Evolutionary conservation across 1,140 invertebrate genomes (phyloP), one percentile per base, ranked within the genome.

Genomic region (Diorhabda sublineata): DNA sequence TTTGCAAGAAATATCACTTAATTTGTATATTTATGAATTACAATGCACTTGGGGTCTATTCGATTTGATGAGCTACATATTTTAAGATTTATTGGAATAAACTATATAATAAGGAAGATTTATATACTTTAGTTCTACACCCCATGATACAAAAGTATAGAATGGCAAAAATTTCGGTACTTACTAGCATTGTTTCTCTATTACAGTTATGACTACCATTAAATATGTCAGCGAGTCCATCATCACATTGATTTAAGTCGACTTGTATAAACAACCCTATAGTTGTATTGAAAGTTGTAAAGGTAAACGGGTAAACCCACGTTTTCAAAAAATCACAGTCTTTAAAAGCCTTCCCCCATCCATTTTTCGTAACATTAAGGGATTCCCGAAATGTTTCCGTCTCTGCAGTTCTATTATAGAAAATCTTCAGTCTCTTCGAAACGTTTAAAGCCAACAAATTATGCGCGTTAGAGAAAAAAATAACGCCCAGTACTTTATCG

Each of bases 181-280:
- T 76, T 74, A 83, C 82, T 70, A 69, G 74, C 45, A 80, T 81
- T 5, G 81, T 76, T 52, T 77, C 65, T 7, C 71, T 67, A 66
- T 82, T 78, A 69, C 82, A 83, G 52, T 74, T 75, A 62, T 81
- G 77, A 7, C 60, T 70, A 41, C 76, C 78, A n/a, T 75, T 77
- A 63, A 82, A 81, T 5, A 81, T 72, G 43, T 79, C 78, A 3
- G 70, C 72, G 61, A 81, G 68, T 42, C 66, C 72, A 0, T 77
- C 70, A 67, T 83, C 80, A 71, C 82, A 83, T 67, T 81, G 81
- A 73, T 83, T 78, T 62, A 82, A 62, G 11, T 75, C 71, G 42
- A 82, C 70, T 3, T 73, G 69, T 42, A 79, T 72, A 65, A 82
- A 81, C 8, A 82, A 61, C 0, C 73, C 81, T 3, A 77, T 74